Base-by-base conservation (phyloP, 2,888 invertebrate genomes). In the Drosophila setosimentum region DNA sequence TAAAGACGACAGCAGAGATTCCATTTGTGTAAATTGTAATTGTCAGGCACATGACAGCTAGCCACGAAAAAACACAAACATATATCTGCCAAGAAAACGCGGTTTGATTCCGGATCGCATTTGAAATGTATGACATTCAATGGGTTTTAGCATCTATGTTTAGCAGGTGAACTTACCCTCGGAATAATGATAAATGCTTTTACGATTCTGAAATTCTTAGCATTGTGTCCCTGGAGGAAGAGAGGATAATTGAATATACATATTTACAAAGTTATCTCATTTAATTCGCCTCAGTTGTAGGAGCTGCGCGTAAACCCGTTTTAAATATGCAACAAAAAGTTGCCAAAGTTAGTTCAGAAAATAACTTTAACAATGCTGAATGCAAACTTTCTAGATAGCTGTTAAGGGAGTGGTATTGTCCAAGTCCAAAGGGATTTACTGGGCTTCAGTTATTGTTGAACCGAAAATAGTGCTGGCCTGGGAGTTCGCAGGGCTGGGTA, bases 241-340 rank as follows among this genome's bases (percentile, higher is more conserved):
- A 21, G 49, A 13, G 55, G 68, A 80, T 83, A 83, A 83, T 83
- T 83, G 83, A 83, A 83, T 83, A 83, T 78, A 78, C 80, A 78
- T 78, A 85, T 83, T 83, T 83, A 73, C 71, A 84, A 83, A 83
- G 83, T 83, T 83, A 78, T 85, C 80, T 85, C 83, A 80, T 83
- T 83, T 80, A 62, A 74, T 70, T 68, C 55, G 61, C 42, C 70
- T 45, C 59, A 53, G 53, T 54, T 30, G 57, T 48, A 40, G 29
- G 63, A 54, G 73, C 58, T 45, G 40, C 50, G 76, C 67, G 64
- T 67, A 79, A 82, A 76, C 76, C 80, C 74, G 69, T 80, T 78
- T 83, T 85, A 82, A 85, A 82, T 83, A 82, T 83, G 77, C 83
- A 80, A 82, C 80, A 80, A 80, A 85, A 83, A 85, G 74, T 85